A percentile compares a stretch with the other conserved stretches of the same genome.
phyloP scores from a whole-genome alignment of 2,888 invertebrate genomes.

The Gari tellinella region DNA sequence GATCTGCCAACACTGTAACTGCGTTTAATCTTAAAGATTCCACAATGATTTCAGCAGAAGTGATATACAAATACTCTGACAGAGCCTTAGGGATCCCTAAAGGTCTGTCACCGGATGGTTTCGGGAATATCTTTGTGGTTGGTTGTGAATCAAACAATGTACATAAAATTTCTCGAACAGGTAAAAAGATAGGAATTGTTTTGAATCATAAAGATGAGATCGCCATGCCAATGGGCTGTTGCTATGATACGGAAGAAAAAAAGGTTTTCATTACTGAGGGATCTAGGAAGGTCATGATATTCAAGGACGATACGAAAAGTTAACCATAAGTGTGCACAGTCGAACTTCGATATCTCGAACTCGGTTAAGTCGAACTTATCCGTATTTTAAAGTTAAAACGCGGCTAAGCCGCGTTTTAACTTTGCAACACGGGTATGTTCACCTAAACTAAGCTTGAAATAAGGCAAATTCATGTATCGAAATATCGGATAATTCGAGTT shows the following conservation, averaged over 20 bases:
- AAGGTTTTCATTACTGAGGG: constrained; percentile 52
- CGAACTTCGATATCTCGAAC: no score
- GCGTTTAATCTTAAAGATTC: constrained; percentile 35
- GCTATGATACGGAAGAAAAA: constrained; percentile 31
- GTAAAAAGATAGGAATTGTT: constrained; percentile 42
- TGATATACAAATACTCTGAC: constrained; percentile 35
- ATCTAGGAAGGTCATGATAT: constrained; percentile 46
- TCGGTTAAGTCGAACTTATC: no score
- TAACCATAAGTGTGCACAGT: no score
- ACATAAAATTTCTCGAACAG: constrained; percentile 37
- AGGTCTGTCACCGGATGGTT: constrained; percentile 33
- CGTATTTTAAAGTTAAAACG: no score
- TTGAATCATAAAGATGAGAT: constrained; percentile 30
- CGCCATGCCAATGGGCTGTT: constrained; percentile 45
- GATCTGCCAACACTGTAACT: constrained; percentile 25
- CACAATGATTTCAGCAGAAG: constrained; percentile 21
- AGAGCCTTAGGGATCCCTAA: constrained; percentile 40
- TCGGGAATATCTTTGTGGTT: constrained; percentile 38
- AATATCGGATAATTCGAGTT: no score
- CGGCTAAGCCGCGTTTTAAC: no score
- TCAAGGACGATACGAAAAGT: constrained; percentile 14
- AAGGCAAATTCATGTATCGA: no score
- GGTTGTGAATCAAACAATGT: constrained; percentile 53
- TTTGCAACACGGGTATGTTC: no score
- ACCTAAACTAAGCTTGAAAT: no score